These are phyloP conservation scores for Galaxias olidus DNA, from an alignment of 2,797 vertebrate species.

Conservation along the genomic window DNA sequence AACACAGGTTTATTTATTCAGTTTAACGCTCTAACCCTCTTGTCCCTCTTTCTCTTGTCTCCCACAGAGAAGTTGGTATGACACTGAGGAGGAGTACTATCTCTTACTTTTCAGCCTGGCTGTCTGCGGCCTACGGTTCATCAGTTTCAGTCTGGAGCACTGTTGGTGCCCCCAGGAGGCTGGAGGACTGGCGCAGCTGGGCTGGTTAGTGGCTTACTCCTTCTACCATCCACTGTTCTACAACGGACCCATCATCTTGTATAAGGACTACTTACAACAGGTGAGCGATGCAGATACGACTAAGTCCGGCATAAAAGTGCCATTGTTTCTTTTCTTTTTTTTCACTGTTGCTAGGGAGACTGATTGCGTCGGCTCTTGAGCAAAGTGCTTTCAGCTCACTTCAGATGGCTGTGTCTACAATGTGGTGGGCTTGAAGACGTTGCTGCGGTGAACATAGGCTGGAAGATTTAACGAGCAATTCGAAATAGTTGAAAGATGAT, in stretches of 20 bases:
- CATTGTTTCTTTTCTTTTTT: constrained; percentile 4
- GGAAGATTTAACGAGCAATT: no score
- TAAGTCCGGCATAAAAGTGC: constrained; percentile 1
- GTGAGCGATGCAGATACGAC: constrained; percentile 61
- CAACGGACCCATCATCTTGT: constrained; percentile 90
- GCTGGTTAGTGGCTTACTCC: constrained; percentile 85
- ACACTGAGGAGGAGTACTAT: constrained; percentile 86
- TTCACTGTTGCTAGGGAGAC: constrained; percentile 3
- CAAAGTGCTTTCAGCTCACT: constrained; percentile 1
- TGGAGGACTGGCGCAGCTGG: constrained; percentile 66
- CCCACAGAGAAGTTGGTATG: constrained; percentile 86
- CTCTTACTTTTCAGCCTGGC: constrained; percentile 91
- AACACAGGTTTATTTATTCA: no score
- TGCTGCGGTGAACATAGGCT: no score
- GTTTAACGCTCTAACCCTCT: no score
- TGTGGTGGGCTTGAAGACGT: neutral
- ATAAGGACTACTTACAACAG: constrained; percentile 84
- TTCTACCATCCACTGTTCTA: constrained; percentile 97
- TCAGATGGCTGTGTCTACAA: neutral
- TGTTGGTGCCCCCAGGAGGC: constrained; percentile 73
- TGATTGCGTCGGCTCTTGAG: constrained; percentile 18
- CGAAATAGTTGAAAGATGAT: no score
- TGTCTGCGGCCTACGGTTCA: constrained; percentile 88
- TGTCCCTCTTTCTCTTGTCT: no score
- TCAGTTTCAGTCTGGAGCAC: constrained; percentile 92